Evolutionary conservation across 2,113 vertebrate species (phyloP), one percentile per base, ranked within the genome.

Genomic region (Thalassarche chlororhynchos): DNA sequence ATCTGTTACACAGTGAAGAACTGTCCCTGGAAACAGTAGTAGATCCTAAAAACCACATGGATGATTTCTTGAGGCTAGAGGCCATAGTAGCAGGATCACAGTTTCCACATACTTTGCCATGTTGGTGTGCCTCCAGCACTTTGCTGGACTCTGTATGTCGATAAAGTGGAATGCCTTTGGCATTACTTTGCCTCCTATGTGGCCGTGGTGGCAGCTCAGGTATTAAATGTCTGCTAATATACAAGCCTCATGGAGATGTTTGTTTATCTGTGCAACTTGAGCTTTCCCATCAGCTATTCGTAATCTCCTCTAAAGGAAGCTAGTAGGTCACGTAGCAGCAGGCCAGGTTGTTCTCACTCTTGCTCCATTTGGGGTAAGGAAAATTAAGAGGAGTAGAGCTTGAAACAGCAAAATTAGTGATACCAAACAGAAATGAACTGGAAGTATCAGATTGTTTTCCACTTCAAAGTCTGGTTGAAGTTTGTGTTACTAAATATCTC

Each of bases 51-150:
- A 93, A 24, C 0, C 26, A 19, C 1, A 6, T 6, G 32, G 23
- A 24, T 42, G 12, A n/a, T 68, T 49, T 83, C 29, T 69, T 64
- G 15, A 14, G 4, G 6, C 9, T 68, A 5, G 36, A 10, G 47
- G 14, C 66, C 19, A 24, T 1, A 1, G 29, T 58, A 79, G 72
- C 24, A 75, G 28, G 20, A 21, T 78, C 31, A 34, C 3, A 5
- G 4, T 84, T 58, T 42, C 71, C 10, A 8, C 15, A 3, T 16
- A 5, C 6, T 74, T 83, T 47, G 15, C 15, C 12, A 3, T 32
- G 12, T 16, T 14, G 16, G 3, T 62, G 44, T 44, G 21, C 14
- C 16, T 49, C 29, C 3, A 5, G 3, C 1, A 0, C 25, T 46
- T 62, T 47, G 21, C 14, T 77, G 66, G n/a, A 26, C 6, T 65